A percentile compares a stretch with the other conserved stretches of the same genome.
Conservation (phyloP, 1,140 invertebrate genomes). For the Melanaphis sacchari region DNA sequence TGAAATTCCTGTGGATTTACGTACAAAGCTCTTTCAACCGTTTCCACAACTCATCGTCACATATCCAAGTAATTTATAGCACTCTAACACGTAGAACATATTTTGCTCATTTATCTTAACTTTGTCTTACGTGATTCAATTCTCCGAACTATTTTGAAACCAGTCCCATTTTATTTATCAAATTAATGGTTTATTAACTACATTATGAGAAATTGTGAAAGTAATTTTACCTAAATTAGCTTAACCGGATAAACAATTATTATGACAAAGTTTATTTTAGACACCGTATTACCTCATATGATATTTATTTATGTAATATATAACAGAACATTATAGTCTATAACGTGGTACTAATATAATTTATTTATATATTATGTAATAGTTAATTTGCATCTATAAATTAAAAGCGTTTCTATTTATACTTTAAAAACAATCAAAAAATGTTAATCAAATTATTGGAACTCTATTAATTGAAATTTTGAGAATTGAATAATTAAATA, state of each 20-base stretch:
- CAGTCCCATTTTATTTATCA: not conserved
- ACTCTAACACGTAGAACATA: not conserved
- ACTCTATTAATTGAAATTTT: not conserved
- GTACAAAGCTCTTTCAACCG: not conserved
- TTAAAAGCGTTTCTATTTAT: not conserved
- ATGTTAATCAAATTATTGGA: not conserved
- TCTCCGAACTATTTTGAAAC: not conserved
- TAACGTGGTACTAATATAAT: not conserved
- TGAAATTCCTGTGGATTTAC: not conserved
- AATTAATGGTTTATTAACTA: not conserved
- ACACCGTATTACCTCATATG: not conserved
- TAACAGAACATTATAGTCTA: not conserved
- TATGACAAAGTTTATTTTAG: not conserved
- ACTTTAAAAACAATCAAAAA: not conserved
- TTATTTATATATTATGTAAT: not conserved
- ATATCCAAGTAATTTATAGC: slow-evolving; percentile 14
- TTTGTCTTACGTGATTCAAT: not conserved
- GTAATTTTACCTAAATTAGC: not conserved
- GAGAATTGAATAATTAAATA: not conserved
- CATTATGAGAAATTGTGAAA: not conserved
- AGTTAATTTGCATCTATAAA: not conserved
- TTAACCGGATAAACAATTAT: not conserved
- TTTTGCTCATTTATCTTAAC: not conserved
- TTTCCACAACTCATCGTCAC: not conserved
- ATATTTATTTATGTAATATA: not conserved